A percentile compares a stretch with the other conserved stretches of the same genome.
These are phyloP conservation scores for Parotocinclus haroldoi DNA, from an alignment of 2,797 vertebrate species.

Conservation along the genomic window DNA sequence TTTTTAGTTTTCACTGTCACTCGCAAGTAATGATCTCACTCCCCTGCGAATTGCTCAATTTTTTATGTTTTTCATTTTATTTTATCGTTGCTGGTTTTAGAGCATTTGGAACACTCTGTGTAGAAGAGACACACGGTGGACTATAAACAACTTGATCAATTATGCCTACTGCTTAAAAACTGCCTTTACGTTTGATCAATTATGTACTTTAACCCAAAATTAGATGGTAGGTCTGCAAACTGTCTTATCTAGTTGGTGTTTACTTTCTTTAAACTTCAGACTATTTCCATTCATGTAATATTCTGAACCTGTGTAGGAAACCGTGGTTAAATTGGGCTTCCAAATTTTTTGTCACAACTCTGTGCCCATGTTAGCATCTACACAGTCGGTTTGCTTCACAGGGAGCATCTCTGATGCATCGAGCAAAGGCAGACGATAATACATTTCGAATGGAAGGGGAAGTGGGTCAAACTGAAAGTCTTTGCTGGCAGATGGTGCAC, in stretches of 20 bases:
- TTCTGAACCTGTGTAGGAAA: background rate
- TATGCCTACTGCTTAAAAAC: constrained; percentile 2
- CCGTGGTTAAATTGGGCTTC: constrained; percentile 12
- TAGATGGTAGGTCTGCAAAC: background rate
- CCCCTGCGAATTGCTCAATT: constrained; percentile 62
- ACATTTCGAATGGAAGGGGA: constrained; percentile 40
- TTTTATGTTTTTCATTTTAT: constrained; percentile 47
- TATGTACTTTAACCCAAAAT: background rate
- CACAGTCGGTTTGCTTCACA: constrained; percentile 5
- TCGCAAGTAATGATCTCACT: constrained; percentile 41
- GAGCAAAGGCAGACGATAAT: constrained; percentile 24
- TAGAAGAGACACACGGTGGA: too few species aligned
- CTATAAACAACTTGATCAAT: too few species aligned
- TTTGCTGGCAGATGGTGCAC: constrained; percentile 61
- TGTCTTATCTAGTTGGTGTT: constrained; percentile 5
- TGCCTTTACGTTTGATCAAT: background rate
- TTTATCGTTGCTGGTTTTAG: constrained; percentile 37
- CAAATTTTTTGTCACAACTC: constrained; percentile 12
- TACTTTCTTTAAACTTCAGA: constrained; percentile 4
- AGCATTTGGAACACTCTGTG: constrained; percentile 37
- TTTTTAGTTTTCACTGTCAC: constrained; percentile 52
- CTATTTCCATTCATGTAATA: too few species aligned
- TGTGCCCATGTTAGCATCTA: background rate
- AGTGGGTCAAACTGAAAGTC: constrained; percentile 62
- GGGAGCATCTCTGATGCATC: constrained; percentile 46